Percentiles rank a stretch among this genome's conserved stretches.
These are phyloP conservation scores for Platyscelio sp. DNA, from an alignment of 2,888 invertebrate genomes.

Conservation along the genomic window DNA sequence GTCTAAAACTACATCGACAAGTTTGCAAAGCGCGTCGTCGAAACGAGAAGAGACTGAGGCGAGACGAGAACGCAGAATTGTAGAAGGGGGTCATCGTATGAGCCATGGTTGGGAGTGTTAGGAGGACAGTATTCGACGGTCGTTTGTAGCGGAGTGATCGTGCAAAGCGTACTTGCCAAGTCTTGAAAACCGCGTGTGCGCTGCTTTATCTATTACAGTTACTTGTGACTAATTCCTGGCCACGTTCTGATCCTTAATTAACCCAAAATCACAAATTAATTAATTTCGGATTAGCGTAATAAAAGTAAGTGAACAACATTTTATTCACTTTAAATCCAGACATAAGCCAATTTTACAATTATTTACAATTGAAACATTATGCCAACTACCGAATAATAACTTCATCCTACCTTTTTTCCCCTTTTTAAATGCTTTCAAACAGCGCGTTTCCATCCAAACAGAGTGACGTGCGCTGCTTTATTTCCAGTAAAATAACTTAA, in stretches of 20 bases:
- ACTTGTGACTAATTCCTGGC: slow-evolving; percentile 31
- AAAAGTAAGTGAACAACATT: slow-evolving; percentile 39
- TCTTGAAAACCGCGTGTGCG: slow-evolving; percentile 61
- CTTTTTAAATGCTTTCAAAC: too few species aligned
- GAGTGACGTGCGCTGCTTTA: too few species aligned
- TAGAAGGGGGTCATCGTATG: slow-evolving; percentile 72
- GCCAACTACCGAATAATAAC: too few species aligned
- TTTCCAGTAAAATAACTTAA: too few species aligned
- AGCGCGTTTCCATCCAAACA: too few species aligned
- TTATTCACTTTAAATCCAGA: too few species aligned
- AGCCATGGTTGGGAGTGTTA: slow-evolving; percentile 69
- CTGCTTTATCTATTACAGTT: neutral
- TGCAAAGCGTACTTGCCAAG: slow-evolving; percentile 39
- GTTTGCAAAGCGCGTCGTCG: slow-evolving; percentile 67
- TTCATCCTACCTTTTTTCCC: too few species aligned
- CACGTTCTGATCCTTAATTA: slow-evolving; percentile 4
- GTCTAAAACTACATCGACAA: slow-evolving; percentile 65
- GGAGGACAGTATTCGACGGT: slow-evolving; percentile 70
- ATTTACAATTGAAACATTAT: neutral
- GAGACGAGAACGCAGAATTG: slow-evolving; percentile 69
- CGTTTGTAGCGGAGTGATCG: slow-evolving; percentile 70
- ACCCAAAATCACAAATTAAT: slow-evolving; percentile 14
- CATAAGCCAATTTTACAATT: neutral
- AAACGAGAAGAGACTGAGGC: slow-evolving; percentile 70
- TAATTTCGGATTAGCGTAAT: slow-evolving; percentile 62